Percentiles rank a stretch among this genome's conserved stretches.
These are phyloP conservation scores for Sebastes elongatus DNA, from an alignment of 2,797 vertebrate species.

Conservation along the genomic window DNA sequence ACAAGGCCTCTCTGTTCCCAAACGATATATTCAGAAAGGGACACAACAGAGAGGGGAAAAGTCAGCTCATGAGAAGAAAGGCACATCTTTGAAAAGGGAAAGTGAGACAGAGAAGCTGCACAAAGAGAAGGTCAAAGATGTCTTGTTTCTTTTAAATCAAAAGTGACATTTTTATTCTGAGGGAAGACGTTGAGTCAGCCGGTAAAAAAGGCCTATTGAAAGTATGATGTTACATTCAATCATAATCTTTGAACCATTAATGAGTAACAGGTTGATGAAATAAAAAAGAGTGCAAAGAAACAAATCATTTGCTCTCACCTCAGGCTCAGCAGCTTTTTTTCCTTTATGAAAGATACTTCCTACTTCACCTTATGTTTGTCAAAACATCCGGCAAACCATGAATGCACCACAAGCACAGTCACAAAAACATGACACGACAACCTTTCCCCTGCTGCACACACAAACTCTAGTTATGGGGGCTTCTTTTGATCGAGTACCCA, in stretches of 20 bases:
- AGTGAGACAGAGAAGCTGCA: slow-evolving; percentile 13
- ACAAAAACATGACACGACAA: not conserved
- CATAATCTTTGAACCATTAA: not conserved
- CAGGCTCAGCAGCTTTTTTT: not conserved
- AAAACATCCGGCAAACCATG: not conserved
- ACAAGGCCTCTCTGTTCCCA: slow-evolving; percentile 11
- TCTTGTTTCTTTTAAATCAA: slow-evolving; percentile 47
- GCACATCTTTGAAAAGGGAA: slow-evolving; percentile 22
- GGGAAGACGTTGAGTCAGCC: slow-evolving; percentile 10
- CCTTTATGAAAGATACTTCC: not conserved
- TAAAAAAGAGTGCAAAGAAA: not conserved
- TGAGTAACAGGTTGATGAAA: not conserved
- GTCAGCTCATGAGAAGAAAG: slow-evolving; percentile 34
- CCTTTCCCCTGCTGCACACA: not conserved
- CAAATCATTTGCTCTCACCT: not conserved
- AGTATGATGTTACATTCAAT: not conserved
- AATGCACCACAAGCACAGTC: not conserved
- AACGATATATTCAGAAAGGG: not conserved
- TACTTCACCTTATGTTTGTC: not conserved
- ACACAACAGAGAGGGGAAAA: slow-evolving; percentile 14
- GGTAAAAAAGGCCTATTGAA: not conserved
- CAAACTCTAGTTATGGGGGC: not conserved
- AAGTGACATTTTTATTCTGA: slow-evolving; percentile 53
- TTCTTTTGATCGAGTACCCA: not conserved
- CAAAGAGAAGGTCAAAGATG: slow-evolving; percentile 58